These are phyloP conservation scores for Lasiommata megera DNA, from an alignment of 2,888 invertebrate species.

Conservation along the genomic window DNA sequence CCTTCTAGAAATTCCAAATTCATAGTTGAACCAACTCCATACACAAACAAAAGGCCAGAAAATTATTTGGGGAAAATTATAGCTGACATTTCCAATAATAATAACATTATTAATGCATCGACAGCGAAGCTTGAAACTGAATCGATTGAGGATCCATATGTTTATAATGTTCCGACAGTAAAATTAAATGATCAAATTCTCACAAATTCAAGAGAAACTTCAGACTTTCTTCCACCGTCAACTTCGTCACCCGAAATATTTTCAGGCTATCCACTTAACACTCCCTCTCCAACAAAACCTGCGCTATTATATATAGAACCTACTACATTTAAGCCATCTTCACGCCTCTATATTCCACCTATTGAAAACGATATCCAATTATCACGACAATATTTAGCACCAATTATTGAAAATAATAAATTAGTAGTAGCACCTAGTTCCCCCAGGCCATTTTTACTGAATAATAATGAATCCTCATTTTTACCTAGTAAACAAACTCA, in stretches of 20 bases:
- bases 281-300: conserved; percentile 49
- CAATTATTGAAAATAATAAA: conserved; percentile 45
- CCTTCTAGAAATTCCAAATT: conserved; percentile 60
- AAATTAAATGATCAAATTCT: conserved; percentile 43
- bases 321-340: conserved; percentile 56
- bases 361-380: conserved; percentile 38
- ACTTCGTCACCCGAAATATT: conserved; percentile 18
- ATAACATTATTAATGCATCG: neutral
- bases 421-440: conserved; percentile 37
- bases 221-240: conserved; percentile 29
- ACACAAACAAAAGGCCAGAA: conserved; percentile 51
- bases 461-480: conserved; percentile 40
- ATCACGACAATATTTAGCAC: conserved; percentile 55
- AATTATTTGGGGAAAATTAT: conserved; percentile 45
- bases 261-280: conserved; percentile 40
- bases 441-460: conserved; percentile 25
- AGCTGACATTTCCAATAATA: conserved; percentile 34
- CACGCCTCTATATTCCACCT: conserved; percentile 58
- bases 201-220: conserved; percentile 40
- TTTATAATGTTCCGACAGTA: conserved; percentile 35
- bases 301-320: conserved; percentile 55
- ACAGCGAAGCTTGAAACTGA: neutral
- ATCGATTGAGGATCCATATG: conserved; percentile 1
- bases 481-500: conserved; percentile 44
- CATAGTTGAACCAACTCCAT: conserved; percentile 52